A percentile compares a stretch with the other conserved stretches of the same genome.
Evolutionary conservation across 2,888 invertebrate species (phyloP).

Genomic region (Teleogryllus oceanicus): DNA sequence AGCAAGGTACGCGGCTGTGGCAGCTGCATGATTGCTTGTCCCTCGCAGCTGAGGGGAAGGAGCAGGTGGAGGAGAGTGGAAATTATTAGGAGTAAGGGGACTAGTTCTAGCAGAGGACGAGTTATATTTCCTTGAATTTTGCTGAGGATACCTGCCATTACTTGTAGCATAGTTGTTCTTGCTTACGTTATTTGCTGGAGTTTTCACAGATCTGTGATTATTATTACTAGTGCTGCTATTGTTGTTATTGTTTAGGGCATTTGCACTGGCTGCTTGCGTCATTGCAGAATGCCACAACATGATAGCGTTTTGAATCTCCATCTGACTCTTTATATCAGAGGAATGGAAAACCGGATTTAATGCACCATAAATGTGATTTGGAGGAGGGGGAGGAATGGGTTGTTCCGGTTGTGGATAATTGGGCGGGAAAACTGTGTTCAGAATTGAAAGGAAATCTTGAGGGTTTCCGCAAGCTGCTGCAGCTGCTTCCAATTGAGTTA

Average conservation of each 20-base stretch:
- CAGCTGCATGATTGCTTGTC: conserved; percentile 18
- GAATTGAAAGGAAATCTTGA: conserved; percentile 44
- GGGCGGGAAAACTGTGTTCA: conserved; percentile 49
- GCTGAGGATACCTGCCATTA: conserved; percentile 21
- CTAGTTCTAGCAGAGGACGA: conserved; percentile 52
- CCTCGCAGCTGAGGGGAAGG: not conserved
- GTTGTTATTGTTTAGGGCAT: conserved; percentile 23
- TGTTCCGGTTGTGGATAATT: conserved; percentile 32
- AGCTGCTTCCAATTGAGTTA: conserved; percentile 58
- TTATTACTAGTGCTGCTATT: conserved; percentile 26
- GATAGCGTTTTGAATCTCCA: conserved; percentile 57
- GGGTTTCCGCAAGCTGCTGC: conserved; percentile 55
- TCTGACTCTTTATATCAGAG: conserved; percentile 41
- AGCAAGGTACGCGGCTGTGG: not conserved
- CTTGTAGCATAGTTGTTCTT: conserved; percentile 42
- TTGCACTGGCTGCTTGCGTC: conserved; percentile 49
- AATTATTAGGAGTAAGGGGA: conserved; percentile 51
- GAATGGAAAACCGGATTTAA: conserved; percentile 51
- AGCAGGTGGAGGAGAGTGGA: conserved; percentile 26
- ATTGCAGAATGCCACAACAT: conserved; percentile 70
- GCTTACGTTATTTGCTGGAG: conserved; percentile 41
- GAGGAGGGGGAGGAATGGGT: conserved; percentile 50
- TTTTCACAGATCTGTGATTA: conserved; percentile 46
- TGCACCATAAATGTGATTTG: conserved; percentile 50
- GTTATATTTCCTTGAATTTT: conserved; percentile 27